These are phyloP conservation scores for Xiphydria camelus DNA, from an alignment of 2,888 invertebrate species.

Conservation along the genomic window DNA sequence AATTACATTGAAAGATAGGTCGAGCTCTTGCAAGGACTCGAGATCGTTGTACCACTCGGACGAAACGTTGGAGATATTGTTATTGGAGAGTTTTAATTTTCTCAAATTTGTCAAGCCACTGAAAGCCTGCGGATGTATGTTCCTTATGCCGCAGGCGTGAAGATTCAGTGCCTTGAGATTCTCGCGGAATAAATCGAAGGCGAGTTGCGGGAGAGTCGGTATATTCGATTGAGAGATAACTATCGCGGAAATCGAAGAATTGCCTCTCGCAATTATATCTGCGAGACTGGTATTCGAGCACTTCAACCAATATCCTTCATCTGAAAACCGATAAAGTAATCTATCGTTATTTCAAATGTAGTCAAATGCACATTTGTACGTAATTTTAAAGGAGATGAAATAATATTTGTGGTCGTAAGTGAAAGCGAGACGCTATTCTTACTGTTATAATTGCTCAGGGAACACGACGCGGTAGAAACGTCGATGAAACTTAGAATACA, in stretches of 20 bases:
- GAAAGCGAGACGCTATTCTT: no score
- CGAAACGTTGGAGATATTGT: slow-evolving; percentile 33
- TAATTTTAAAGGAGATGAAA: no score
- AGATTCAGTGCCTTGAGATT: slow-evolving; percentile 34
- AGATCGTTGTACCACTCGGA: slow-evolving; percentile 35
- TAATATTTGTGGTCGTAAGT: no score
- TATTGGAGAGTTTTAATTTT: slow-evolving; percentile 39
- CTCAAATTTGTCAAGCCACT: slow-evolving; percentile 24
- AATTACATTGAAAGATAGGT: slow-evolving; percentile 43
- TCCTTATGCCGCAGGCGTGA: slow-evolving; percentile 34
- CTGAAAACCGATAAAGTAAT: slow-evolving; percentile 19
- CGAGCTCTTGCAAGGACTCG: slow-evolving; percentile 37
- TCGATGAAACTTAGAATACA: slow-evolving; percentile 22
- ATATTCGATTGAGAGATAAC: slow-evolving; percentile 38
- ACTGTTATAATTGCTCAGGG: no score
- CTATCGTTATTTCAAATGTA: no score
- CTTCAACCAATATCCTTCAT: slow-evolving; percentile 29
- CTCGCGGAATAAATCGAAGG: slow-evolving; percentile 28
- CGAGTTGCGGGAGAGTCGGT: slow-evolving; percentile 20
- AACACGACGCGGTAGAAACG: no score
- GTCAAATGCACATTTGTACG: not conserved
- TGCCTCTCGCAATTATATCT: slow-evolving; percentile 20
- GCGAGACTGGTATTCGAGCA: slow-evolving; percentile 34
- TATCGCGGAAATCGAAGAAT: slow-evolving; percentile 23
- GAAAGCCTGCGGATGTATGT: slow-evolving; percentile 34